Evolutionary conservation across 2,113 vertebrate species (phyloP).

Genomic region (Colaptes auratus): DNA sequence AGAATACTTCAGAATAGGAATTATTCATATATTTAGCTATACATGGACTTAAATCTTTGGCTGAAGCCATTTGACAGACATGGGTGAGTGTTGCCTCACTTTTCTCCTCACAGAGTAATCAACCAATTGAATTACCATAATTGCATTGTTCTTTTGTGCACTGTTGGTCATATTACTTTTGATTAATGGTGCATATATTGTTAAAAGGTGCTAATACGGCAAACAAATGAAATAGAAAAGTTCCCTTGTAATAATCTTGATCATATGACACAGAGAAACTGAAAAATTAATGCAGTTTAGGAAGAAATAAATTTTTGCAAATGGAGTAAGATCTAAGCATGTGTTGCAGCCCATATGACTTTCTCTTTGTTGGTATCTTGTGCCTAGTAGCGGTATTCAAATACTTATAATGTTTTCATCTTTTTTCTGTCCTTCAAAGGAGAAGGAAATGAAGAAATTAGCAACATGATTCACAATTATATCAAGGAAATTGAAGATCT

Average conservation of each 20-base stretch:
- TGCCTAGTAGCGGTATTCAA: background rate
- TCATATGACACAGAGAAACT: background rate
- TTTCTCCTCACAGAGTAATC: background rate
- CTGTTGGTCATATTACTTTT: background rate
- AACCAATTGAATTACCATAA: background rate
- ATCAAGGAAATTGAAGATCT: conserved; percentile 99
- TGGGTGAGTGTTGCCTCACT: background rate
- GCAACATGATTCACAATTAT: conserved; percentile 97
- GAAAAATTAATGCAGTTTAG: background rate
- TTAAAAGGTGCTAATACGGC: background rate
- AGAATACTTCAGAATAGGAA: background rate
- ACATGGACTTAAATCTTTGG: background rate
- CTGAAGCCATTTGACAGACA: background rate
- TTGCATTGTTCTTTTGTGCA: background rate
- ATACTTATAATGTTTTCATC: background rate
- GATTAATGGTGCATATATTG: background rate
- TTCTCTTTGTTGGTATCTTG: background rate
- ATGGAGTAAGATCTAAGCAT: background rate
- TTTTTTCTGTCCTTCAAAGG: conserved; percentile 76
- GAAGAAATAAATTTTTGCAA: background rate
- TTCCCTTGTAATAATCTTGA: background rate
- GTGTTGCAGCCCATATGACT: background rate
- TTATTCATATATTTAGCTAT: background rate
- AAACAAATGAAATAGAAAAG: background rate
- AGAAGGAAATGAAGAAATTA: conserved; percentile 95